Conservation (phyloP, 2,113 vertebrate species). For the Elgaria multicarinata region DNA sequence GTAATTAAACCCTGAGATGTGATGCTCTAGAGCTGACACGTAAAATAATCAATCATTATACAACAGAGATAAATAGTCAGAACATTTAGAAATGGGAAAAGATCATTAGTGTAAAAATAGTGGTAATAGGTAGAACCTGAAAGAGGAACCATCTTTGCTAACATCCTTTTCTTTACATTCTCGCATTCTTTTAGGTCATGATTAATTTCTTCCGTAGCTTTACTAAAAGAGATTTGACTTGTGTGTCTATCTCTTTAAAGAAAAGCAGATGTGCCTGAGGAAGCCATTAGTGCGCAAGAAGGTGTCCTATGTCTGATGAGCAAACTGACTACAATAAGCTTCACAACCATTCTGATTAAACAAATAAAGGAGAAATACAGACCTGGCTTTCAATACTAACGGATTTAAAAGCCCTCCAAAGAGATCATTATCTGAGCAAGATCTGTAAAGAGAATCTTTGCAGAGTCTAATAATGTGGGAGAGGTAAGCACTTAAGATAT, state of each 20-base stretch:
- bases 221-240: slow-evolving; percentile 26
- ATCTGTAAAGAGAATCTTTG: slow-evolving; percentile 85
- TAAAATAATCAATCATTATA: background rate
- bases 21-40: background rate
- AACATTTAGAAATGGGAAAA: background rate
- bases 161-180: slow-evolving; percentile 1
- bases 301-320: slow-evolving; percentile 72
- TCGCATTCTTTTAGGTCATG: slow-evolving; percentile 5
- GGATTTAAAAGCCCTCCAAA: slow-evolving; percentile 74
- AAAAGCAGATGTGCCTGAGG: slow-evolving; percentile 73
- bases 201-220: slow-evolving; percentile 38
- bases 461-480: slow-evolving; percentile 78
- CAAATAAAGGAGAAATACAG: slow-evolving; percentile 57
- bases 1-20: background rate
- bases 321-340: slow-evolving; percentile 31
- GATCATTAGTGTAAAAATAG: background rate
- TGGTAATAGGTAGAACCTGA: background rate
- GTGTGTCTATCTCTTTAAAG: slow-evolving; percentile 54
- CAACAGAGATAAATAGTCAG: background rate
- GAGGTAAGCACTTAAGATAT: slow-evolving; percentile 72
- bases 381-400: slow-evolving; percentile 51
- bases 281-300: slow-evolving; percentile 78
- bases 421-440: slow-evolving; percentile 79
- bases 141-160: background rate
- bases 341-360: slow-evolving; percentile 62